phyloP scores from a whole-genome alignment of 2,888 invertebrate genomes.

The Leptinotarsa juncta region DNA sequence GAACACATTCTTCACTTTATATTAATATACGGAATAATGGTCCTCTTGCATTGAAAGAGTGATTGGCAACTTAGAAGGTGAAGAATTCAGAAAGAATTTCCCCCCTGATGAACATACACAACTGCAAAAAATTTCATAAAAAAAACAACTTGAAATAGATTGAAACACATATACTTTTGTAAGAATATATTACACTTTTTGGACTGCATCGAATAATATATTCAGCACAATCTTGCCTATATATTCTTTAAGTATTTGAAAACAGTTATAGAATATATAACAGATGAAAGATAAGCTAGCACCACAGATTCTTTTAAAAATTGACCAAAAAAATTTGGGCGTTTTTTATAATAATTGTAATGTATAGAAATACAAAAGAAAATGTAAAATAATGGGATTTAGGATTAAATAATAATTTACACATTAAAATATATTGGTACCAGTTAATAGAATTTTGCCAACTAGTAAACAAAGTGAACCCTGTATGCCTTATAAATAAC shows the following conservation, averaged over 20 bases:
- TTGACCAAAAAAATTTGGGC: not conserved
- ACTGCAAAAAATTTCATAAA: not conserved
- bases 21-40: too few relatives aligned
- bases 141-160: too few relatives aligned
- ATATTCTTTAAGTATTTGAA: not conserved
- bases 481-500: too few relatives aligned
- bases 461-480: too few relatives aligned
- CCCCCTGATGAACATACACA: not conserved
- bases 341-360: not conserved
- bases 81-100: too few relatives aligned
- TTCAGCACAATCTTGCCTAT: not conserved
- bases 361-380: not conserved
- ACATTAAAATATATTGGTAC: too few relatives aligned
- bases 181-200: slow-evolving; percentile 5
- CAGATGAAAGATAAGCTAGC: not conserved
- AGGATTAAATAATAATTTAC: too few relatives aligned
- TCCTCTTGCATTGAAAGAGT: too few relatives aligned
- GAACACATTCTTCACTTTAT: too few relatives aligned
- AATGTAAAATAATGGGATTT: not conserved
- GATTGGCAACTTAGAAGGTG: too few relatives aligned
- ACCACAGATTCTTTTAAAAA: not conserved
- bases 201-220: not conserved
- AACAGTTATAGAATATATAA: not conserved
- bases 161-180: not conserved
- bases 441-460: too few relatives aligned